A percentile compares a stretch with the other conserved stretches of the same genome.
phyloP scores from a whole-genome alignment of 2,113 vertebrate species.

The Lampris megalopsis region DNA sequence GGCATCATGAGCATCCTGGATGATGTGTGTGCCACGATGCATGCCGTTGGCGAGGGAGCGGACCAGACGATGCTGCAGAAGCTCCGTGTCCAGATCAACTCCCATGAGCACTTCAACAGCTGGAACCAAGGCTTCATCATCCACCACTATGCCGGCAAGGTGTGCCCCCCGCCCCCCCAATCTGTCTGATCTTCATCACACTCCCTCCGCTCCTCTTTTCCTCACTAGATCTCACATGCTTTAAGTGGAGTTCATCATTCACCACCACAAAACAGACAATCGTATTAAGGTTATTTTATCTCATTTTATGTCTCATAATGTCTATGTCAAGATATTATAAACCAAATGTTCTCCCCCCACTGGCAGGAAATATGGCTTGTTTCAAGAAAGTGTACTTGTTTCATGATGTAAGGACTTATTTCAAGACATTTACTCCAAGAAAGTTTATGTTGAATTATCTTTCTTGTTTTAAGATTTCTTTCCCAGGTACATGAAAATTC shows the following conservation, averaged over 20 bases:
- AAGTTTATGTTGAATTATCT: too few relatives aligned
- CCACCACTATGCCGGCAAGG: constrained; percentile 99
- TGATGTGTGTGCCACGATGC: constrained; percentile 98
- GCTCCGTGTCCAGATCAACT: constrained; percentile 93
- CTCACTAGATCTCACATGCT: constrained; percentile 6
- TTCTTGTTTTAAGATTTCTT: too few relatives aligned
- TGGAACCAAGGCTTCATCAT: constrained; percentile 99
- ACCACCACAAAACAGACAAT: neutral
- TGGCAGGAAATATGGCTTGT: too few relatives aligned
- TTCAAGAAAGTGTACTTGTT: too few relatives aligned
- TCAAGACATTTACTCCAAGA: too few relatives aligned
- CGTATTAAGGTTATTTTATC: too few relatives aligned
- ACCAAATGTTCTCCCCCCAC: too few relatives aligned
- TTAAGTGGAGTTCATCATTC: constrained; percentile 1
- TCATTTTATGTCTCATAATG: too few relatives aligned
- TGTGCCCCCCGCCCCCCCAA: constrained; percentile 46
- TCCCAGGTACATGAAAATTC: too few relatives aligned
- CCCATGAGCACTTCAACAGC: constrained; percentile 99
- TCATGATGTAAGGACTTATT: too few relatives aligned
- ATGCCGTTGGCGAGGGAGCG: constrained; percentile 94
- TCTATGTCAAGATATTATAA: too few relatives aligned
- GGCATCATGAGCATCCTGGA: constrained; percentile 98
- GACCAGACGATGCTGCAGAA: constrained; percentile 98
- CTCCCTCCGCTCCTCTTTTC: constrained; percentile 7
- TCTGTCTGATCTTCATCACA: constrained; percentile 18